Evolutionary conservation across 1,140 invertebrate species (phyloP).

Genomic region (Anastatus disparis): DNA sequence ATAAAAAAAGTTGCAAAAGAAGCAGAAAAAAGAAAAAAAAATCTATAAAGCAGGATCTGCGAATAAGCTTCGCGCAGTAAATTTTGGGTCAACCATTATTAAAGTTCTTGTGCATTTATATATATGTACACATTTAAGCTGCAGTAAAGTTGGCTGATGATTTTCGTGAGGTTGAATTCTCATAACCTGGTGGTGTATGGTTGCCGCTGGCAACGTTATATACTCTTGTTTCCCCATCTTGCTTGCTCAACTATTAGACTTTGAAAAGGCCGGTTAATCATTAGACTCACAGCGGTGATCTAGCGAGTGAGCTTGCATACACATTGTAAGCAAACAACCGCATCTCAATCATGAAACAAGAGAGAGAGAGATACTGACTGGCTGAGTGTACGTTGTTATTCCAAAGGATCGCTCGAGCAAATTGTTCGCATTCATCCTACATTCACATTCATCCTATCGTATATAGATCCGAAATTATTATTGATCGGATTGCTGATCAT

Average conservation of each 20-base stretch:
- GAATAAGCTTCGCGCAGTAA: too few species aligned
- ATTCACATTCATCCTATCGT: background rate
- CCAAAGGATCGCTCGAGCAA: background rate
- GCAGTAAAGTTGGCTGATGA: too few species aligned
- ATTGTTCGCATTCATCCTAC: conserved; percentile 9
- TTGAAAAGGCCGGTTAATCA: conserved; percentile 55
- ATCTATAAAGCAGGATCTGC: too few species aligned
- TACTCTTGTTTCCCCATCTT: conserved; percentile 44
- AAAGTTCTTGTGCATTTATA: background rate
- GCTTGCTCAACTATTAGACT: conserved; percentile 54
- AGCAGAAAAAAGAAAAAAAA: too few species aligned
- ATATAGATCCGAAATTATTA: background rate
- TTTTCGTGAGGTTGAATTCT: too few species aligned
- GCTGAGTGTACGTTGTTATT: background rate
- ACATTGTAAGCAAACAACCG: conserved; percentile 54
- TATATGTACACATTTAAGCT: too few species aligned
- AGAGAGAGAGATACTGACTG: too few species aligned
- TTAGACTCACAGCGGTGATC: conserved; percentile 52
- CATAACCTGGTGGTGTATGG: too few species aligned
- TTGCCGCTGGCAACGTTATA: conserved; percentile 37
- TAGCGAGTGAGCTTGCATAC: conserved; percentile 47
- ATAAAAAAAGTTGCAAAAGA: too few species aligned
- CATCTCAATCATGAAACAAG: too few species aligned
- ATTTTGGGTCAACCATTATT: conserved; percentile 27
- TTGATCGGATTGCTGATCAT: conserved; percentile 2